These are phyloP conservation scores for Fregata magnificens DNA, from an alignment of 2,113 vertebrate genomes.

Conservation along the genomic window DNA sequence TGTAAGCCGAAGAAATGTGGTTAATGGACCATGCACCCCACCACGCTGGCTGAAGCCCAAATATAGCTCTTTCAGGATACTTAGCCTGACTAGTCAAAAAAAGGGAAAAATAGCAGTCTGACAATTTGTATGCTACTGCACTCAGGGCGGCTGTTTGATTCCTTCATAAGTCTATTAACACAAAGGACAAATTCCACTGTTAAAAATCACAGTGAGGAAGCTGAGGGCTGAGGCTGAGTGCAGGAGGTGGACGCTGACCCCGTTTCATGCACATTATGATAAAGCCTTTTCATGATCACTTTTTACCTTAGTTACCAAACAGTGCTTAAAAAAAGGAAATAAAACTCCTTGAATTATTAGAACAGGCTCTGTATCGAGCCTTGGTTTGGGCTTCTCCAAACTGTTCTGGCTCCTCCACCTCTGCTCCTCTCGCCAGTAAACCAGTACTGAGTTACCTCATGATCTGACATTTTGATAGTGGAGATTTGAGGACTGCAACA, in stretches of 20 bases:
- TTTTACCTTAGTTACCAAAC: not conserved
- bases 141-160: not conserved
- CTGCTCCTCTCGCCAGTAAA: not conserved
- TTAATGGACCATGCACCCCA: not conserved
- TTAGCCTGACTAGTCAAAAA: not conserved
- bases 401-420: not conserved
- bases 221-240: not conserved
- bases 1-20: not conserved
- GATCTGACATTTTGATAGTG: not conserved
- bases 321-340: not conserved
- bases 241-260: not conserved
- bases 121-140: not conserved
- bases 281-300: not conserved
- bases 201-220: not conserved
- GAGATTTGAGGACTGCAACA: not conserved
- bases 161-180: not conserved
- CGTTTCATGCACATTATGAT: not conserved
- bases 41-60: not conserved
- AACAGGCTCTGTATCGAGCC: not conserved
- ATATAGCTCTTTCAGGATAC: not conserved
- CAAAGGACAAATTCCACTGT: not conserved
- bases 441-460: not conserved
- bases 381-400: not conserved
- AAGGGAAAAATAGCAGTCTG: not conserved
- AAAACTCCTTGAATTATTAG: not conserved